Conservation (phyloP, 2,113 vertebrate species). For the Mugil cephalus region DNA sequence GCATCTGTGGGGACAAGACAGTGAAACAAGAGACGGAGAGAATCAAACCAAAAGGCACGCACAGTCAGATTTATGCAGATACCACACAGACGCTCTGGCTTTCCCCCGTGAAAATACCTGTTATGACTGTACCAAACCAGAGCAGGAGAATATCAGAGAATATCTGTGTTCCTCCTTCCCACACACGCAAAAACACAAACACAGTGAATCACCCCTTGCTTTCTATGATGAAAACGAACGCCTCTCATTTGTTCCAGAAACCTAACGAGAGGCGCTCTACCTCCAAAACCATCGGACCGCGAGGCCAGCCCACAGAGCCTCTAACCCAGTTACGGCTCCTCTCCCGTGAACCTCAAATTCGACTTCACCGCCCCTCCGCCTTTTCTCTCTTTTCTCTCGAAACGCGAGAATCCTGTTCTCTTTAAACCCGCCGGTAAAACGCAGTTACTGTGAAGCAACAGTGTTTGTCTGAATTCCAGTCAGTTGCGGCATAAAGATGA, state of each 20-base stretch:
- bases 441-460: constrained; percentile 8
- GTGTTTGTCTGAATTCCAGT: constrained; percentile 7
- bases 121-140: constrained; percentile 41
- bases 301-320: constrained; percentile 4
- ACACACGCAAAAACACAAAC: constrained; percentile 48
- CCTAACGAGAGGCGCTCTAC: constrained; percentile 2
- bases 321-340: constrained; percentile 42
- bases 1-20: not conserved
- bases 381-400: not conserved
- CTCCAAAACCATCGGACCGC: constrained; percentile 36
- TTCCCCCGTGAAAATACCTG: constrained; percentile 33
- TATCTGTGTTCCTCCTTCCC: constrained; percentile 31
- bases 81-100: not conserved
- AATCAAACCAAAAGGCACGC: not conserved
- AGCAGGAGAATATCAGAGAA: constrained; percentile 16
- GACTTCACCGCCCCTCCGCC: not conserved
- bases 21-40: not conserved
- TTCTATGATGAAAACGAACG: constrained; percentile 51
- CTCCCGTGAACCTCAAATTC: not conserved
- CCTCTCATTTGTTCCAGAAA: constrained; percentile 74
- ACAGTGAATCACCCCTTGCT: constrained; percentile 59
- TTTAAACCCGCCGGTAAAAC: not conserved
- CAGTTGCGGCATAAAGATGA: not conserved
- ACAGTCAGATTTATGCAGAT: not conserved
- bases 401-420: not conserved